A percentile compares a stretch with the other conserved stretches of the same genome.
Conservation (phyloP, 2,888 invertebrate genomes). For the Pocota personata region DNA sequence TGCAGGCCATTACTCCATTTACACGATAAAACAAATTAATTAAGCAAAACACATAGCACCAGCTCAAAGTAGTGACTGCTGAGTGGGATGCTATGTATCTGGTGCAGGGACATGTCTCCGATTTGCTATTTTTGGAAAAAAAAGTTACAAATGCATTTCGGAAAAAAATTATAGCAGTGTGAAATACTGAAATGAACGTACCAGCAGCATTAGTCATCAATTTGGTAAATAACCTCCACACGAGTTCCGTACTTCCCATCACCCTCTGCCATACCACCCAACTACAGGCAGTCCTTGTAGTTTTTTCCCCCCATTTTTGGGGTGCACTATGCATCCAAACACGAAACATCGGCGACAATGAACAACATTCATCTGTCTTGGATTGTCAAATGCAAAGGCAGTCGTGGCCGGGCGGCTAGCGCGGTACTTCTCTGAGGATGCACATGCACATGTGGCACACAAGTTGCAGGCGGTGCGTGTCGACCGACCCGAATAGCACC, state of each 20-base stretch:
- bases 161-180: constrained; percentile 2
- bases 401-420: neutral
- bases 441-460: constrained; percentile 65
- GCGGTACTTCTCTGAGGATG: constrained; percentile 15
- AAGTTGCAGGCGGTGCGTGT: constrained; percentile 71
- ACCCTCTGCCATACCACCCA: constrained; percentile 21
- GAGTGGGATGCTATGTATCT: constrained; percentile 45
- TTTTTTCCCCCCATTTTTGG: constrained; percentile 59
- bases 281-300: constrained; percentile 26
- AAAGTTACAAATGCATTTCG: constrained; percentile 64
- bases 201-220: constrained; percentile 62
- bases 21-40: constrained; percentile 72
- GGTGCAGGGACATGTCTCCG: constrained; percentile 62
- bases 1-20: constrained; percentile 69
- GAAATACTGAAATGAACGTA: constrained; percentile 36
- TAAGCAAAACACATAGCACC: constrained; percentile 54
- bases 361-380: constrained; percentile 70
- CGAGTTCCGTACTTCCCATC: constrained; percentile 1
- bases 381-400: constrained; percentile 49
- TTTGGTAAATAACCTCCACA: constrained; percentile 52
- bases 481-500: constrained; percentile 65
- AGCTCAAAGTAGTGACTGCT: neutral
- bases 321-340: constrained; percentile 45
- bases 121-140: constrained; percentile 63
- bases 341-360: constrained; percentile 62